Conservation (phyloP, 1,140 invertebrate genomes). For the Zaprionus nigranus region DNA sequence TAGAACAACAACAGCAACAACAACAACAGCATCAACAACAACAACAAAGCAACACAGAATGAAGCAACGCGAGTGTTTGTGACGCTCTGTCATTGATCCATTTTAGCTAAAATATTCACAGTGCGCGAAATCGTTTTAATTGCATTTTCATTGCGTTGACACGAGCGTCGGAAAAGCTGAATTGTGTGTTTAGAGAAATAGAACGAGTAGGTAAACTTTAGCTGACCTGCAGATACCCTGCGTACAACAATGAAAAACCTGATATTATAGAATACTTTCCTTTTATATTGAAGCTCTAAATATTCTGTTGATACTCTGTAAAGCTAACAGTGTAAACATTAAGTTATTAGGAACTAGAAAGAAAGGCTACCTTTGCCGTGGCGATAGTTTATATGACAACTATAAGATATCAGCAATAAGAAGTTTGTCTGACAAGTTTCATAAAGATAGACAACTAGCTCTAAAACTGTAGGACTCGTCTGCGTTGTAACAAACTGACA, state of each 20-base stretch:
- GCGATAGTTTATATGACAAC: too few species aligned
- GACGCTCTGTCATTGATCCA: constrained; percentile 47
- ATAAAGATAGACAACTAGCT: too few species aligned
- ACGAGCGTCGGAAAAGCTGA: not conserved
- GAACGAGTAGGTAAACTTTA: not conserved
- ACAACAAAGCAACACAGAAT: constrained; percentile 20
- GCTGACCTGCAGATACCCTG: not conserved
- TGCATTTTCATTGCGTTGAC: constrained; percentile 62
- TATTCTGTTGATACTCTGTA: too few species aligned
- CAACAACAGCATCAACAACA: constrained; percentile 38
- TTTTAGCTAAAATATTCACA: constrained; percentile 40
- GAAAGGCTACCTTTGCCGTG: too few species aligned
- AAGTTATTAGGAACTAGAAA: too few species aligned
- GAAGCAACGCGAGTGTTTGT: constrained; percentile 50
- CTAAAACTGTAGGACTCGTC: too few species aligned
- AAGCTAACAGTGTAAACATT: too few species aligned
- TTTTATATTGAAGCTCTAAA: too few species aligned
- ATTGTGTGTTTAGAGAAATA: not conserved
- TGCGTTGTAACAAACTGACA: too few species aligned
- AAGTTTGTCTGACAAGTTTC: too few species aligned
- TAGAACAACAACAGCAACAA: constrained; percentile 47
- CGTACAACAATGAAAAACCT: not conserved
- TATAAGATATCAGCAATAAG: too few species aligned
- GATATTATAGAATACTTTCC: too few species aligned
- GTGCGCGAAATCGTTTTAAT: constrained; percentile 59